phyloP scores from a whole-genome alignment of 2,888 invertebrate genomes.

The Lymantria dispar region DNA sequence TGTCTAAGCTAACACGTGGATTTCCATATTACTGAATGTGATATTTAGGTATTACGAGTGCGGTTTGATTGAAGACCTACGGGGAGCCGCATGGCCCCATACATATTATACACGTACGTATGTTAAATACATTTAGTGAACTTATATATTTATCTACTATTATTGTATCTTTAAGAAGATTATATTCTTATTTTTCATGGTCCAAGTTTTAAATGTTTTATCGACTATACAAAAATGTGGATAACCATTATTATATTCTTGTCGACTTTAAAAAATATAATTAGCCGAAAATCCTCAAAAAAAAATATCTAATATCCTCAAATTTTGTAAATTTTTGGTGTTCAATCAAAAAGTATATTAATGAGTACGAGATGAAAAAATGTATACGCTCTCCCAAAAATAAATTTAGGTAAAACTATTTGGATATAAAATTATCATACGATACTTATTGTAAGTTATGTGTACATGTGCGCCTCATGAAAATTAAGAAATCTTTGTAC shows the following conservation, averaged over 20 bases:
- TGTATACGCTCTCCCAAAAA: conserved; percentile 80
- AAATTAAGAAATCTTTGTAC: conserved; percentile 80
- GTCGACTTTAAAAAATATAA: conserved; percentile 75
- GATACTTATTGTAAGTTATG: conserved; percentile 73
- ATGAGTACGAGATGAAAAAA: conserved; percentile 74
- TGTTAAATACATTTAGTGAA: conserved; percentile 76
- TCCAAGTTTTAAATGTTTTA: conserved; percentile 83
- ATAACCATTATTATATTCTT: conserved; percentile 82
- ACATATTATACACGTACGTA: conserved; percentile 71
- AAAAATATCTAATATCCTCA: conserved; percentile 65
- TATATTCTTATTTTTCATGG: conserved; percentile 83
- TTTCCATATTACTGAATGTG: conserved; percentile 83
- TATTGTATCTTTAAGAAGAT: conserved; percentile 81
- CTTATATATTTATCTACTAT: conserved; percentile 83
- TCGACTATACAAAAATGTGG: conserved; percentile 81
- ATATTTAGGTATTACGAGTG: conserved; percentile 82
- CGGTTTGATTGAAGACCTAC: conserved; percentile 64
- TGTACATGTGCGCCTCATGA: conserved; percentile 79
- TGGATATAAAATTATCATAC: conserved; percentile 79
- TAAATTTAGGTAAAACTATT: conserved; percentile 79
- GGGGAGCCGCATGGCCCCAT: conserved; percentile 45
- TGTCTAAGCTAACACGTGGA: conserved; percentile 81
- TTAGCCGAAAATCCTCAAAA: conserved; percentile 72
- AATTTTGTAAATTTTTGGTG: conserved; percentile 79
- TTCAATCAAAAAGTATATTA: conserved; percentile 76